Base-by-base conservation (phyloP, 2,888 invertebrate species). In the Anorthoa munda region DNA sequence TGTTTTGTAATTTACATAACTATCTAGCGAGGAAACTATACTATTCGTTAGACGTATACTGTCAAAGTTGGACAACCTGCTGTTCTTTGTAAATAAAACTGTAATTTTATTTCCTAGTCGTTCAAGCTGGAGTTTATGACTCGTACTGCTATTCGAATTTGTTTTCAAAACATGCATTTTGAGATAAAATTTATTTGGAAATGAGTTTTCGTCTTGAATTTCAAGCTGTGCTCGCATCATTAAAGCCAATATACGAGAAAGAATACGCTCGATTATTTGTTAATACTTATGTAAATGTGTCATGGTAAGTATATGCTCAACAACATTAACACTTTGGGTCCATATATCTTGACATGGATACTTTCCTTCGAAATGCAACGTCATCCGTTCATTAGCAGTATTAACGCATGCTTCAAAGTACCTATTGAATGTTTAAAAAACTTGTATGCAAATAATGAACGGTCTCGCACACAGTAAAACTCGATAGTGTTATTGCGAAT, bases 401-500 rank as follows among this genome's bases (percentile, higher is more conserved):
- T 74, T 68, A 77, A 71, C 73, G 71, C 66, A 76, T 70, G 75
- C 59, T 77, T 67, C 65, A 76, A 46, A 72, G 66, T 61, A 75
- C 31, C 21, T 59, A 66, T 69, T 63, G 81, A 75, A 76, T 75
- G 76, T 77, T 81, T 79, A 77, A 87, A 83, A 87, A 79, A 83
- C 79, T 80, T 80, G 77, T 84, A 85, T 82, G 73, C 64, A 77
- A 81, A 82, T 80, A 84, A 75, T 77, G 75, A 69, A 73, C 82
- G 75, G 68, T 78, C 67, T 81, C 83, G 82, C 78, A 71, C 75
- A 69, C 71, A 72, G 58, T 67, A 67, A 75, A 74, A 69, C 82
- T 77, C 72, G 78, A 71, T 66, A 77, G 66, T 82, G 82, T 82
- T 82, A 86, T 87, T 85, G 86, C 85, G 77, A 86, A 88, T 77